Conservation (phyloP, 2,797 vertebrate genomes). For the Cynopterus sphinx region DNA sequence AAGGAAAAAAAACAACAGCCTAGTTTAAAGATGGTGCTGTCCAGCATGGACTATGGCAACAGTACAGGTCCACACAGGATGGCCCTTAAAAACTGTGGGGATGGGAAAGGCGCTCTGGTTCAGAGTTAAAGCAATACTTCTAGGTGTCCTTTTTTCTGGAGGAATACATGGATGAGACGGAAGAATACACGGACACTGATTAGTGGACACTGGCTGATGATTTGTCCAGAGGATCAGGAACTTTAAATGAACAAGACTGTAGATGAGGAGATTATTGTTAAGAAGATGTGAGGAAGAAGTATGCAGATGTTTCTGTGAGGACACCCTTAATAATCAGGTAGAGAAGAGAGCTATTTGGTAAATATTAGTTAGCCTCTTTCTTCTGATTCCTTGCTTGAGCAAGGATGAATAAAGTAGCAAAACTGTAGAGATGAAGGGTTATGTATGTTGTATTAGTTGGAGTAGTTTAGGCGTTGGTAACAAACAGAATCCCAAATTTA, state of each 20-base stretch:
- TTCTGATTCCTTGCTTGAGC: neutral
- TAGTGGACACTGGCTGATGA: neutral
- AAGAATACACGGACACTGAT: neutral
- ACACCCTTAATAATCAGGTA: neutral
- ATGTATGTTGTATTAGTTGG: neutral
- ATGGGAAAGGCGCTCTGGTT: neutral
- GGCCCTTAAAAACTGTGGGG: neutral
- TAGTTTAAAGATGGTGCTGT: neutral
- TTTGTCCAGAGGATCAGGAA: neutral
- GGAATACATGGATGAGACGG: neutral
- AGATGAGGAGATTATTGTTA: neutral
- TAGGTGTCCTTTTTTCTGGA: neutral
- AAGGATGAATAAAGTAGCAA: neutral
- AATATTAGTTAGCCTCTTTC: neutral
- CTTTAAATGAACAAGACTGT: neutral
- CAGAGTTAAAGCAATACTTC: neutral
- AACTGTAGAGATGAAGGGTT: neutral
- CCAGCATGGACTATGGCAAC: neutral
- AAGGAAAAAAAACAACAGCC: neutral
- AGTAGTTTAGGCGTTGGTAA: neutral
- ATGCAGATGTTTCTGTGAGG: neutral
- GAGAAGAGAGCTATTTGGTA: neutral
- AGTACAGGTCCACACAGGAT: neutral
- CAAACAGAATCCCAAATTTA: neutral
- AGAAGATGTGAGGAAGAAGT: neutral